A percentile compares a stretch with the other conserved stretches of the same genome.
Conservation (phyloP, 2,797 vertebrate genomes). For the Anguilla anguilla region DNA sequence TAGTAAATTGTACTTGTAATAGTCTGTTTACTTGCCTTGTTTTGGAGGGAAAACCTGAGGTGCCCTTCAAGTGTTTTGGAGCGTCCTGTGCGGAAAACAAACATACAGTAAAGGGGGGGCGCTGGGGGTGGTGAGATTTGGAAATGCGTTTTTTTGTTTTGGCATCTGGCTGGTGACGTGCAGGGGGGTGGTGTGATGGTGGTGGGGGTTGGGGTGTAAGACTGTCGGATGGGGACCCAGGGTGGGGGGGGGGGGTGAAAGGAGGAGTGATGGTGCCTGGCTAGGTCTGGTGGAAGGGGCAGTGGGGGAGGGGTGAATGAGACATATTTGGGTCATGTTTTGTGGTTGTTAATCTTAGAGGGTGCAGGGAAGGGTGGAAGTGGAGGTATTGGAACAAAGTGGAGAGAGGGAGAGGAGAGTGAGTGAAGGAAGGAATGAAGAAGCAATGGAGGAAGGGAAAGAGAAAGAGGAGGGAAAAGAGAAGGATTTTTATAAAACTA, state of each 20-base stretch:
- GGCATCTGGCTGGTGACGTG: neutral
- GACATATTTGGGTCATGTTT: too few species aligned
- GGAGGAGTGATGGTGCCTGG: neutral
- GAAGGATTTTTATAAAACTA: neutral
- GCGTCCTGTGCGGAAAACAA: neutral
- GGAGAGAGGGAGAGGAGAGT: neutral
- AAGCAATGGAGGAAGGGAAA: neutral
- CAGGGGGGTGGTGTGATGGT: neutral
- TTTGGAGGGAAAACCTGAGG: neutral
- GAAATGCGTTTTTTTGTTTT: neutral
- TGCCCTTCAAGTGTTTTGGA: neutral
- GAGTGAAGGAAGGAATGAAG: neutral
- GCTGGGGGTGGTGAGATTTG: neutral
- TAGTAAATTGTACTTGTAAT: too few species aligned
- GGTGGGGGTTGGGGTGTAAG: neutral
- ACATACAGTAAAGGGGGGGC: neutral
- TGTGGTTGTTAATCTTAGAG: neutral
- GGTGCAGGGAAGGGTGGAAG: neutral
- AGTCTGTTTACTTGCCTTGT: neutral
- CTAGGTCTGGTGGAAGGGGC: conserved; percentile 27
- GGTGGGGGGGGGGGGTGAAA: neutral
- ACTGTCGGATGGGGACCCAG: too few species aligned
- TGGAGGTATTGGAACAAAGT: neutral
- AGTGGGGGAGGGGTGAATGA: neutral
- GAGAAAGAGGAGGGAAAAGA: neutral